Base-by-base conservation (phyloP, 2,888 invertebrate species). In the Eutolmus rufibarbis region DNA sequence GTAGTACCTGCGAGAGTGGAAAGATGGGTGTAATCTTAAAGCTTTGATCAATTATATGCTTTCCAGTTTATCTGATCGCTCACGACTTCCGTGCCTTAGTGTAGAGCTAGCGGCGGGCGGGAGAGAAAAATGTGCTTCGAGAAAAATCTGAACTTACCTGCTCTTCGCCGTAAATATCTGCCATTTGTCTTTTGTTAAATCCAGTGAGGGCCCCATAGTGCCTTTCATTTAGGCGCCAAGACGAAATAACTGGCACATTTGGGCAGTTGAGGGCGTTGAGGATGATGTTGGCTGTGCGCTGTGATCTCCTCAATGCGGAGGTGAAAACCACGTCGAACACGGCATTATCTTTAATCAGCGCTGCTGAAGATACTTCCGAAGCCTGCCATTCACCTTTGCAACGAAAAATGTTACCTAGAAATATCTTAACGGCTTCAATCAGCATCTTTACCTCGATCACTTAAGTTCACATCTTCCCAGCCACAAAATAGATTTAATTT, bases 131-230 rank as follows among this genome's bases (percentile, higher is more conserved):
- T 56, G 23, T 19, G 57, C 23, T 23, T 57, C 23, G 57, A 23
- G n/a, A 57, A 57, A 57, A 57, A 57, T 9, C 23, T 5, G 28
- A 23, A 66, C 87, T 85, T 90, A 95, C 96, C 93, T 97, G 97
- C 28, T 96, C 96, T 91, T 97, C 97, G 12, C 97, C 97, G 92
- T 96, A 97, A 91, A 97, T 97, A 81, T 95, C 96, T 34, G 97
- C 97, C 5, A 97, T 97, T 93, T 97, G 97, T 0, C 96, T 95
- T 92, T 97, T 97, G 91, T 97, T 96, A 88, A 97, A 94, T n/a
- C 97, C 97, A 76, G 97, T 97, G 5, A 97, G 94, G 31, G 96
- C 96, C 87, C 97, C 97, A 90, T 97, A 97, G 91, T 97, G 97
- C 89, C 97, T 95, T 92, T 97, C 97, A 90, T 97, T 97, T 12